Percentiles rank a stretch among this genome's conserved stretches.
phyloP scores from a whole-genome alignment of 92 coral and sea anemone species.

The Parazoanthus atlanticus region DNA sequence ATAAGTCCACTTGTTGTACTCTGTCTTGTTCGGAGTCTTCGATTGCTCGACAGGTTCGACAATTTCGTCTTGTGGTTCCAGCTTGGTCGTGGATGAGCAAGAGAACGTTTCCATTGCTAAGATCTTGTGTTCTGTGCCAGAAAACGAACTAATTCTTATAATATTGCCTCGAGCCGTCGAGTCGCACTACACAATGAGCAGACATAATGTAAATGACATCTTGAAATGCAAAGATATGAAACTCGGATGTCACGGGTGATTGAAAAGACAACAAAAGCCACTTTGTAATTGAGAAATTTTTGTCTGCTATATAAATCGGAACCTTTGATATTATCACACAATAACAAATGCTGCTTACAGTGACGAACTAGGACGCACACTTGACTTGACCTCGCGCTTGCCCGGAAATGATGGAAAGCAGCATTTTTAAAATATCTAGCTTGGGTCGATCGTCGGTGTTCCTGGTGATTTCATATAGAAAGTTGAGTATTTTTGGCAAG shows the following conservation, averaged over 20 bases:
- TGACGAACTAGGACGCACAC: no score
- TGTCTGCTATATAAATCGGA: constrained; percentile 20
- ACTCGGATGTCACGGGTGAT: not conserved
- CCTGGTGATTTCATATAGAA: not conserved
- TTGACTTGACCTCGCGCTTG: not conserved
- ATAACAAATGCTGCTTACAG: not conserved
- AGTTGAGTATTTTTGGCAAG: not conserved
- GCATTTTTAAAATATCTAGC: not conserved
- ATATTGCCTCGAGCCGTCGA: not conserved
- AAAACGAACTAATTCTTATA: not conserved
- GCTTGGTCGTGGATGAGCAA: constrained; percentile 24
- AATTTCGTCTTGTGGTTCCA: constrained; percentile 10
- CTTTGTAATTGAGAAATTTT: not conserved
- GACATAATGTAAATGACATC: constrained; percentile 5
- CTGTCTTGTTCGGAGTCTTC: constrained; percentile 2
- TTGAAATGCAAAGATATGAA: not conserved
- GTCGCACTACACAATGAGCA: constrained; percentile 7
- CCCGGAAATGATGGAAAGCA: constrained; percentile 12
- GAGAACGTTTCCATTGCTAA: constrained; percentile 24
- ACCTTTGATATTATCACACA: constrained; percentile 15
- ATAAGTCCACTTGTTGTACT: constrained; percentile 26
- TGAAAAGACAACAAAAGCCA: constrained; percentile 29
- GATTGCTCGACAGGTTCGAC: not conserved
- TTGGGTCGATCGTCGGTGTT: not conserved
- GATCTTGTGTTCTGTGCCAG: not conserved